Evolutionary conservation across 2,888 invertebrate genomes (phyloP).

Genomic region (Orthonevra nobilis): DNA sequence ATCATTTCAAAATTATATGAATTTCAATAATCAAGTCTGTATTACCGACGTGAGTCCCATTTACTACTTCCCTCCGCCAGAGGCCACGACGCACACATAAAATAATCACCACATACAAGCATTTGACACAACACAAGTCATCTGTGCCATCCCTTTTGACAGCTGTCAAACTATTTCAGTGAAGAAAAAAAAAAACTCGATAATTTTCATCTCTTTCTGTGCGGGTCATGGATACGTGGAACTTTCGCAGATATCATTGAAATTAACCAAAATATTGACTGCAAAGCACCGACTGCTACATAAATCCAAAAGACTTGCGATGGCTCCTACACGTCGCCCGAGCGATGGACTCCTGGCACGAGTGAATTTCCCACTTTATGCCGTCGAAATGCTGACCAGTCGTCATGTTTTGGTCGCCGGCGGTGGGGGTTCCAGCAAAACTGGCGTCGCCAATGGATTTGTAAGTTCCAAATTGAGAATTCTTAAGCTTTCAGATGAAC

Average conservation of each 20-base stretch:
- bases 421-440: conserved; percentile 97
- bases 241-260: conserved; percentile 71
- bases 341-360: conserved; percentile 89
- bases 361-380: conserved; percentile 96
- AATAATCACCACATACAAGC: background rate
- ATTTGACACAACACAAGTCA: background rate
- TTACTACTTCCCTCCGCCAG: too few relatives aligned
- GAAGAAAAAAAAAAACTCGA: conserved; percentile 9
- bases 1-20: too few relatives aligned
- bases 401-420: conserved; percentile 97
- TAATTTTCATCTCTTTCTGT: conserved; percentile 47
- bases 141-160: conserved; percentile 19
- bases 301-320: conserved; percentile 73
- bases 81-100: too few relatives aligned
- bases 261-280: conserved; percentile 49
- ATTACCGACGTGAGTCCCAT: too few relatives aligned
- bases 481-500: background rate
- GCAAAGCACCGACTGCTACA: conserved; percentile 38
- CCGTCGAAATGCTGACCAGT: conserved; percentile 93
- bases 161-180: conserved; percentile 24
- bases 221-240: conserved; percentile 73
- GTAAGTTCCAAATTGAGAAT: conserved; percentile 83
- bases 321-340: conserved; percentile 83
- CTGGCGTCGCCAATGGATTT: conserved; percentile 98
- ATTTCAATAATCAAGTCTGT: too few relatives aligned